Conservation (phyloP, 1,140 invertebrate species). For the Diorhabda sublineata region DNA sequence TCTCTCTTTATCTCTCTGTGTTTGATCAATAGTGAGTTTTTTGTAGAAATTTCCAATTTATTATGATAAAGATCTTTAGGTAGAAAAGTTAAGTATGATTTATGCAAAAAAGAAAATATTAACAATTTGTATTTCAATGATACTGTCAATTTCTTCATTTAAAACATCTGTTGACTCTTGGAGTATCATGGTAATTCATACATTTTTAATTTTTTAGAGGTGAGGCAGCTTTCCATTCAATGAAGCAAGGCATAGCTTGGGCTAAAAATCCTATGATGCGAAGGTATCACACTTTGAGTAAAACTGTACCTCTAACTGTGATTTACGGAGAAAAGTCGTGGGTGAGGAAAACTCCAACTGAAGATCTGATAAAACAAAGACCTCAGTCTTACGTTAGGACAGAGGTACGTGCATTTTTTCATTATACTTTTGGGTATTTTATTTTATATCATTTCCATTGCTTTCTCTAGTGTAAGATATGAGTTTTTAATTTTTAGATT, state of each 20-base stretch:
- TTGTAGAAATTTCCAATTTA: too few species aligned
- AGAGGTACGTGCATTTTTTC: conserved; percentile 56
- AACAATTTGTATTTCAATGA: too few species aligned
- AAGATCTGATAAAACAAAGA: conserved; percentile 68
- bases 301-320: conserved; percentile 80
- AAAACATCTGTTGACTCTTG: too few species aligned
- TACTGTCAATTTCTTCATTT: too few species aligned
- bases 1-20: too few species aligned
- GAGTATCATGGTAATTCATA: neutral
- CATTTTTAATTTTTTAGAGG: conserved; percentile 60
- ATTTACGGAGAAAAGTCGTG: conserved; percentile 90
- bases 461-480: neutral
- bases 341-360: conserved; percentile 80
- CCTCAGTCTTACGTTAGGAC: conserved; percentile 71
- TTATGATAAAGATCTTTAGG: too few species aligned
- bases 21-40: too few species aligned
- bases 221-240: conserved; percentile 87
- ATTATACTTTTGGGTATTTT: too few species aligned
- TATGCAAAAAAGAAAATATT: too few species aligned
- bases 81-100: too few species aligned
- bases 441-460: too few species aligned
- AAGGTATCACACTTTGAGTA: conserved; percentile 67
- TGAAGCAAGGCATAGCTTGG: conserved; percentile 90
- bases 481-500: neutral
- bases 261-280: conserved; percentile 91